A percentile compares a stretch with the other conserved stretches of the same genome.
These are phyloP conservation scores for Nestor notabilis DNA, from an alignment of 2,113 vertebrate genomes.

Conservation along the genomic window DNA sequence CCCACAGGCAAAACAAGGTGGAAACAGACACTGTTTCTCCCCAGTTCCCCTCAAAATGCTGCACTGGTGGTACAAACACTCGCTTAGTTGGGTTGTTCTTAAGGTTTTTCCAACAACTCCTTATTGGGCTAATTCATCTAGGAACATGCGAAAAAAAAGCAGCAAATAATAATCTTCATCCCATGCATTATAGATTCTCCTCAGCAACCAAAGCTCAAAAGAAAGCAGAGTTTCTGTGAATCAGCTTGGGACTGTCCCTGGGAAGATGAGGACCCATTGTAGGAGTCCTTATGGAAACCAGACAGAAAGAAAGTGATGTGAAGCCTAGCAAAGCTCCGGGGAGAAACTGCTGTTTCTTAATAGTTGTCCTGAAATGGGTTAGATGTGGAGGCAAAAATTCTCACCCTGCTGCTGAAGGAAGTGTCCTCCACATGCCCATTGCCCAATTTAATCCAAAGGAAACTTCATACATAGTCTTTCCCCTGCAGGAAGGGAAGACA, in stretches of 20 bases:
- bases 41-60: not conserved
- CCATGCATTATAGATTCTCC: not conserved
- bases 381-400: not conserved
- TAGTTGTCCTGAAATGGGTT: not conserved
- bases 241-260: not conserved
- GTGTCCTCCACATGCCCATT: not conserved
- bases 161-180: not conserved
- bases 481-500: not conserved
- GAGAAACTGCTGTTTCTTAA: not conserved
- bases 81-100: not conserved
- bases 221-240: not conserved
- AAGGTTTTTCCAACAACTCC: not conserved
- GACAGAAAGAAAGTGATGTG: not conserved
- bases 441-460: not conserved
- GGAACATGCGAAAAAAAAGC: not conserved
- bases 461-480: not conserved
- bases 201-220: not conserved
- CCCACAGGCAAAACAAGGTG: not conserved
- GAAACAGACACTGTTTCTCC: not conserved
- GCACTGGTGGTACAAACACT: accelerated
- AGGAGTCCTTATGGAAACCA: not conserved
- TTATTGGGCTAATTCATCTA: not conserved
- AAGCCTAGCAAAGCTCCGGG: not conserved
- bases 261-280: not conserved
- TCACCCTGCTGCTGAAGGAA: not conserved